A percentile compares a stretch with the other conserved stretches of the same genome.
Conservation (phyloP, 2,797 vertebrate species). For the Aulostomus chinensis region DNA sequence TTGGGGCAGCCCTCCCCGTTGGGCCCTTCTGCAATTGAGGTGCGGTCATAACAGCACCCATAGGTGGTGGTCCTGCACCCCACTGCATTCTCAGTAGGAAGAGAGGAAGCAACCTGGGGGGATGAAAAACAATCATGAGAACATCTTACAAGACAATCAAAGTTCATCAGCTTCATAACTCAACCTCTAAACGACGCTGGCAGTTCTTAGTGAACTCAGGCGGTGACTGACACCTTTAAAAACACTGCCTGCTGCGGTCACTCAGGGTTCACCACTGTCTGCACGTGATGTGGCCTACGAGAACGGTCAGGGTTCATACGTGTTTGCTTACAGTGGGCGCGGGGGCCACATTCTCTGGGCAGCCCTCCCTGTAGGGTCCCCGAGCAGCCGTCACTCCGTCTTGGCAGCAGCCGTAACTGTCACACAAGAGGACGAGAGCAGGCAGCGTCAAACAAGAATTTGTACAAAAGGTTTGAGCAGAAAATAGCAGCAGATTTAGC, state of each 20-base stretch:
- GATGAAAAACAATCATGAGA: not conserved
- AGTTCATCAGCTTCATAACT: too few species aligned
- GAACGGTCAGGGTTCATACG: not conserved
- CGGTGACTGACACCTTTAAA: too few species aligned
- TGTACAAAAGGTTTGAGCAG: not conserved
- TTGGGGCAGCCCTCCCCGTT: slow-evolving; percentile 86
- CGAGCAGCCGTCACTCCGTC: slow-evolving; percentile 84
- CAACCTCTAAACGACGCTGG: too few species aligned
- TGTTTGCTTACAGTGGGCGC: slow-evolving; percentile 61
- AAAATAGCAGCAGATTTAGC: slow-evolving; percentile 14
- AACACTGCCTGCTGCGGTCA: too few species aligned
- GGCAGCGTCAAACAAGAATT: slow-evolving; percentile 4
- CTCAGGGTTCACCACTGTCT: not conserved
- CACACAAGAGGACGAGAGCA: slow-evolving; percentile 2
- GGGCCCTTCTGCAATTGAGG: slow-evolving; percentile 83
- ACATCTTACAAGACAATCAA: too few species aligned
- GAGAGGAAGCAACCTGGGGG: slow-evolving; percentile 39
- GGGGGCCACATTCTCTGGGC: slow-evolving; percentile 54
- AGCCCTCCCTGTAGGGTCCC: slow-evolving; percentile 85
- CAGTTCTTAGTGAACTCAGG: too few species aligned
- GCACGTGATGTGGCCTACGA: too few species aligned
- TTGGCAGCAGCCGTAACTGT: slow-evolving; percentile 90
- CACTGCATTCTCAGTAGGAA: slow-evolving; percentile 61
- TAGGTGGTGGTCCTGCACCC: slow-evolving; percentile 84
- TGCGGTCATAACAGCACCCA: slow-evolving; percentile 91